Conservation (phyloP, 2,113 vertebrate genomes). For the Hydrochoerus hydrochaeris region DNA sequence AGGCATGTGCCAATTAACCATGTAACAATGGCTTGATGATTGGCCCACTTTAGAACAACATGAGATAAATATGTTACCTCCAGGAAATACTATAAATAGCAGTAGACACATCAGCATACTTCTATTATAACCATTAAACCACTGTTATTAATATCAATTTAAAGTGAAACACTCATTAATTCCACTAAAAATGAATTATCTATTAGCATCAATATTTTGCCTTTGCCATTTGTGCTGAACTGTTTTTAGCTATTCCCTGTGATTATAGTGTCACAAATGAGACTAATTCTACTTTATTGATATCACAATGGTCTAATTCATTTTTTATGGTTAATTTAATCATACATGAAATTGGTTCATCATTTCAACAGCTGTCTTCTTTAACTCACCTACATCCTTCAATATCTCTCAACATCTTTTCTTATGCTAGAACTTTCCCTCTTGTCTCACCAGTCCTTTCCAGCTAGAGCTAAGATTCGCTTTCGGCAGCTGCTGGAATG, state of each 20-base stretch:
- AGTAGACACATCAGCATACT: not conserved
- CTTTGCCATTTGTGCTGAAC: not conserved
- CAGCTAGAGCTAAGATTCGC: not conserved
- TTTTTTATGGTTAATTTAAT: not conserved
- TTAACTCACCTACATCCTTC: not conserved
- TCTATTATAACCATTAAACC: not conserved
- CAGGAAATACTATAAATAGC: not conserved
- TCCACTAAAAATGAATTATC: not conserved
- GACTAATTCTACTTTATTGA: not conserved
- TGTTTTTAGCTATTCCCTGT: not conserved
- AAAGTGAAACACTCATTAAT: not conserved
- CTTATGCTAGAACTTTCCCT: not conserved
- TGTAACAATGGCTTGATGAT: not conserved
- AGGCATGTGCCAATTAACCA: not conserved
- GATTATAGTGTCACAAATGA: not conserved
- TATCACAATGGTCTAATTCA: not conserved
- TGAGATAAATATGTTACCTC: not conserved
- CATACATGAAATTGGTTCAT: not conserved
- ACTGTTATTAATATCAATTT: not conserved
- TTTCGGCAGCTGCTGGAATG: not conserved
- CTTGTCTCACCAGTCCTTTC: not conserved
- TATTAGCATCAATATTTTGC: not conserved
- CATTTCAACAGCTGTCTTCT: not conserved
- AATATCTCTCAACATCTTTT: not conserved
- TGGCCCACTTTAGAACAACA: not conserved